phyloP scores from a whole-genome alignment of 1,140 invertebrate genomes.

The Calliopsis andreniformis region DNA sequence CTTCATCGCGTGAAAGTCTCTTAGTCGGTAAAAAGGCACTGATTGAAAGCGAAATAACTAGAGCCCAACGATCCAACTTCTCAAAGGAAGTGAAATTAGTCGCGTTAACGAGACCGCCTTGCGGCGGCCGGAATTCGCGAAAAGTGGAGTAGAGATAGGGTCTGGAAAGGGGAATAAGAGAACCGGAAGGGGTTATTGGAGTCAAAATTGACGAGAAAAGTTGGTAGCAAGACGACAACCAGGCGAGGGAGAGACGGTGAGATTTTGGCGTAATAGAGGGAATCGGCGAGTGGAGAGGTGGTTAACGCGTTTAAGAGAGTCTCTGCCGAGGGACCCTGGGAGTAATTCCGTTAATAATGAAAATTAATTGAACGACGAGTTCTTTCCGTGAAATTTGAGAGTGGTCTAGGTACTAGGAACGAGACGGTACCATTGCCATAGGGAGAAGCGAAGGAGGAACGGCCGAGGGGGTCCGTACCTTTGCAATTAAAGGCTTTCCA shows the following conservation, averaged over 20 bases:
- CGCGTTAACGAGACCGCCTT: slow-evolving; percentile 6
- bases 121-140: slow-evolving; percentile 11
- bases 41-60: too few relatives aligned
- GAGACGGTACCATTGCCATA: too few relatives aligned
- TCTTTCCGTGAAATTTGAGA: slow-evolving; percentile 50
- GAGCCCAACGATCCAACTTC: too few relatives aligned
- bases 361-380: slow-evolving; percentile 61
- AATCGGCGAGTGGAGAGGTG: neutral
- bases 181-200: neutral
- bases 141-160: neutral
- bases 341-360: slow-evolving; percentile 60
- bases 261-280: slow-evolving; percentile 10
- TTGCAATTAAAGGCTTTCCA: slow-evolving; percentile 61
- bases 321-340: slow-evolving; percentile 20
- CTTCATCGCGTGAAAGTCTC: too few relatives aligned
- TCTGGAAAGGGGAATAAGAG: too few relatives aligned
- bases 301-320: slow-evolving; percentile 42
- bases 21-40: too few relatives aligned
- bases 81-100: slow-evolving; percentile 10
- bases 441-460: neutral
- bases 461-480: neutral
- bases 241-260: neutral
- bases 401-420: neutral
- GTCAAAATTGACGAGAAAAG: slow-evolving; percentile 6
- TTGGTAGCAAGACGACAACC: neutral